Evolutionary conservation across 2,888 invertebrate species (phyloP).

Genomic region (Hyles lineata): DNA sequence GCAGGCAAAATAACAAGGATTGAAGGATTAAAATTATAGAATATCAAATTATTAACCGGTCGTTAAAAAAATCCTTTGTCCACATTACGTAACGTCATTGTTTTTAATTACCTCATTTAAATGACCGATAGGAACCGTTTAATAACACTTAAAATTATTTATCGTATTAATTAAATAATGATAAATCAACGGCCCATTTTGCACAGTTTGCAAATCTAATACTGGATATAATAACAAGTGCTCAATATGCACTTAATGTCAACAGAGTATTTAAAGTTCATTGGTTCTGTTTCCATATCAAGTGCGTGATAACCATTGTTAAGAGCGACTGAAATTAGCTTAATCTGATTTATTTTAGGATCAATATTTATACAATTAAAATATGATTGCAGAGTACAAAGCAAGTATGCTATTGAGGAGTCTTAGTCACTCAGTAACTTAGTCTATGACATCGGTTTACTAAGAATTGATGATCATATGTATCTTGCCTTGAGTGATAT

Average conservation of each 20-base stretch:
- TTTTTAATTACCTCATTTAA: constrained; percentile 1
- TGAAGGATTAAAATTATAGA: too few relatives aligned
- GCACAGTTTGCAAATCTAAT: constrained; percentile 19
- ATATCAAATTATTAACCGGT: too few relatives aligned
- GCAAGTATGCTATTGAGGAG: too few relatives aligned
- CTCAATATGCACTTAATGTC: constrained; percentile 4
- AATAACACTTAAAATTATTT: not conserved
- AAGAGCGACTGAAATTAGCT: constrained; percentile 5
- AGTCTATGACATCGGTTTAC: too few relatives aligned
- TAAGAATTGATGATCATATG: too few relatives aligned
- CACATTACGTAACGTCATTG: not conserved
- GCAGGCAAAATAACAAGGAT: too few relatives aligned
- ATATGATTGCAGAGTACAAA: too few relatives aligned
- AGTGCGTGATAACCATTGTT: constrained; percentile 19
- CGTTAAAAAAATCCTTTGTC: too few relatives aligned
- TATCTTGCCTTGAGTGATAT: too few relatives aligned
- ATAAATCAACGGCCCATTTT: constrained; percentile 14
- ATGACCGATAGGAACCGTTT: not conserved
- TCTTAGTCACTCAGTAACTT: too few relatives aligned
- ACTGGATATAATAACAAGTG: constrained; percentile 5
- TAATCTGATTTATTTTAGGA: not conserved
- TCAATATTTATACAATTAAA: not conserved
- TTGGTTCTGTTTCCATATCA: constrained; percentile 24
- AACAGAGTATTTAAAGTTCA: constrained; percentile 12
- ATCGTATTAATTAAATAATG: constrained; percentile 7